Percentiles rank a stretch among this genome's conserved stretches.
Evolutionary conservation across 2,888 invertebrate species (phyloP).

Genomic region (Cryptocephalus moraei): DNA sequence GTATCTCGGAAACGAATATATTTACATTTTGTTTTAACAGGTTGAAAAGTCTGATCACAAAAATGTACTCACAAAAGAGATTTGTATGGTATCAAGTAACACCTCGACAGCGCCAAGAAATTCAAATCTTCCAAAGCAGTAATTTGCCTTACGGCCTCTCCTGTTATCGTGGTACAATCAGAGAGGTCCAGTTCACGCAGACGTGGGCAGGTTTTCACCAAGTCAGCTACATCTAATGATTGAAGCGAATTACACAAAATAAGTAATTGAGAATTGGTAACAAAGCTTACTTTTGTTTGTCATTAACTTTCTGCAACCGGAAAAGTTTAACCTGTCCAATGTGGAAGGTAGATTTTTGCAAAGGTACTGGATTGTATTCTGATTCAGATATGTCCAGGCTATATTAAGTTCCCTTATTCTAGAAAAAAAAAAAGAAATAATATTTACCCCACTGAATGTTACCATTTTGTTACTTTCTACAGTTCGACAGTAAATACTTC

Average conservation of each 20-base stretch:
- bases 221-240: slow-evolving; percentile 51
- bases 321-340: slow-evolving; percentile 66
- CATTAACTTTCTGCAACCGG: slow-evolving; percentile 69
- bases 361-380: slow-evolving; percentile 49
- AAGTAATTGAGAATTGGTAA: not conserved
- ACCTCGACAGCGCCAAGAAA: slow-evolving; percentile 70
- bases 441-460: not conserved
- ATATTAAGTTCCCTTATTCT: slow-evolving; percentile 65
- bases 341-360: slow-evolving; percentile 52
- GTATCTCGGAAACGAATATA: not conserved
- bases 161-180: slow-evolving; percentile 68
- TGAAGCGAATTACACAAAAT: slow-evolving; percentile 21
- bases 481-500: slow-evolving; percentile 49
- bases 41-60: not conserved
- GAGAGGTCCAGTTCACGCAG: slow-evolving; percentile 81
- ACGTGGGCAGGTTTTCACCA: slow-evolving; percentile 57
- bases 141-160: slow-evolving; percentile 47
- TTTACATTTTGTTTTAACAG: not conserved
- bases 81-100: slow-evolving; percentile 63
- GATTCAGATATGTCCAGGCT: slow-evolving; percentile 66
- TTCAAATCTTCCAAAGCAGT: slow-evolving; percentile 53
- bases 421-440: not conserved
- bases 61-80: slow-evolving; percentile 54
- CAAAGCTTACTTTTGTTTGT: slow-evolving; percentile 58
- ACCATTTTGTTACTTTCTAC: slow-evolving; percentile 40